phyloP scores from a whole-genome alignment of 2,888 invertebrate species.

The Drosophila mimetica region DNA sequence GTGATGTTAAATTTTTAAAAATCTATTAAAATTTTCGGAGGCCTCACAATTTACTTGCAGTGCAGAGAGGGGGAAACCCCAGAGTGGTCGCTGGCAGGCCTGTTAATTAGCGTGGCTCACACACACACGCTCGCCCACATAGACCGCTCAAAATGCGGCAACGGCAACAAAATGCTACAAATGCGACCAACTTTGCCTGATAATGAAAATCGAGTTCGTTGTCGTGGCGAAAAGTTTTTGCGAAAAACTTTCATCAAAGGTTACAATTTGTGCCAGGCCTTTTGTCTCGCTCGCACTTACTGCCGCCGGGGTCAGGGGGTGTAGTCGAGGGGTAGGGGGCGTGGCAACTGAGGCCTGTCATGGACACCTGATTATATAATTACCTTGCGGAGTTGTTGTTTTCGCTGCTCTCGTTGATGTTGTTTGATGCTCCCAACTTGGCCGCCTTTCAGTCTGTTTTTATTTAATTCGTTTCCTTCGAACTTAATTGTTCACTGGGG shows the following conservation, averaged over 20 bases:
- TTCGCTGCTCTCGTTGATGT: slow-evolving; percentile 6
- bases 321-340: neutral
- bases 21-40: too few relatives aligned
- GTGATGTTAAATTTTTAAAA: too few relatives aligned
- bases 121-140: slow-evolving; percentile 14
- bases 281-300: slow-evolving; percentile 29
- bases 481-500: slow-evolving; percentile 14
- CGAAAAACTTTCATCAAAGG: slow-evolving; percentile 77
- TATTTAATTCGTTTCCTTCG: slow-evolving; percentile 19
- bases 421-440: slow-evolving; percentile 29
- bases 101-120: slow-evolving; percentile 72
- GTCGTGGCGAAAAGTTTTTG: slow-evolving; percentile 61
- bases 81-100: slow-evolving; percentile 48
- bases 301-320: slow-evolving; percentile 14
- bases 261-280: slow-evolving; percentile 64
- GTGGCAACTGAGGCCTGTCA: slow-evolving; percentile 33
- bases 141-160: slow-evolving; percentile 39
- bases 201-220: slow-evolving; percentile 71
- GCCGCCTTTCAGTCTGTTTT: slow-evolving; percentile 26
- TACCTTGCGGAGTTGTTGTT: slow-evolving; percentile 38
- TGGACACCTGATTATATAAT: slow-evolving; percentile 52
- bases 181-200: slow-evolving; percentile 66
- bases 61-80: slow-evolving; percentile 9
- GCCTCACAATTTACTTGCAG: too few relatives aligned
- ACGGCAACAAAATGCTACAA: slow-evolving; percentile 50